A percentile compares a stretch with the other conserved stretches of the same genome.
These are phyloP conservation scores for Antitype chi DNA, from an alignment of 2,888 invertebrate genomes.

Conservation along the genomic window DNA sequence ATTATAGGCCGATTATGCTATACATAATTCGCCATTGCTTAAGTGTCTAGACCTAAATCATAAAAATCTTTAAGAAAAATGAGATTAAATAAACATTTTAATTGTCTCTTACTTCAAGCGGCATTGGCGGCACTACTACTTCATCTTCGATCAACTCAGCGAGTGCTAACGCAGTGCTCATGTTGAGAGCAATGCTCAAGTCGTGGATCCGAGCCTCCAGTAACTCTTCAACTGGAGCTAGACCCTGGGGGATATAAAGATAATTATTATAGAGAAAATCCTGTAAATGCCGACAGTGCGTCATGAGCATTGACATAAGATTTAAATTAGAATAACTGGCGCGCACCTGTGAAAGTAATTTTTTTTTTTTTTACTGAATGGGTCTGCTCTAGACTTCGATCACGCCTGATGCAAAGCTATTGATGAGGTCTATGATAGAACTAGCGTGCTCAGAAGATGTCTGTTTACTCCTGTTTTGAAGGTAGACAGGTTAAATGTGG, in stretches of 20 bases:
- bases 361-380: too few relatives aligned
- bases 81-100: neutral
- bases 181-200: slow-evolving; percentile 92
- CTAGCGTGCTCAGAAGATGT: too few relatives aligned
- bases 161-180: slow-evolving; percentile 95
- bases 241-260: slow-evolving; percentile 19
- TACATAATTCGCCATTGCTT: neutral
- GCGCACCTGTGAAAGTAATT: neutral
- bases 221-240: slow-evolving; percentile 86
- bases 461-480: too few relatives aligned
- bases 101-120: slow-evolving; percentile 92
- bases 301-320: neutral
- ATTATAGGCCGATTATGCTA: too few relatives aligned
- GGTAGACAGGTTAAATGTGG: too few relatives aligned
- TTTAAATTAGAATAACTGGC: neutral
- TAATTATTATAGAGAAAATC: neutral
- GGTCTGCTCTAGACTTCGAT: too few relatives aligned
- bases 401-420: too few relatives aligned
- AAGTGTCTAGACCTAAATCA: neutral
- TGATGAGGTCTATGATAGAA: too few relatives aligned
- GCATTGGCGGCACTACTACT: slow-evolving; percentile 94
- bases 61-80: neutral
- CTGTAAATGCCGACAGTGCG: neutral
- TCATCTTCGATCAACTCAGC: slow-evolving; percentile 97
- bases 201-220: slow-evolving; percentile 92